Percentiles rank a stretch among this genome's conserved stretches.
Evolutionary conservation across 2,113 vertebrate species (phyloP).

Genomic region (Cavia aperea): DNA sequence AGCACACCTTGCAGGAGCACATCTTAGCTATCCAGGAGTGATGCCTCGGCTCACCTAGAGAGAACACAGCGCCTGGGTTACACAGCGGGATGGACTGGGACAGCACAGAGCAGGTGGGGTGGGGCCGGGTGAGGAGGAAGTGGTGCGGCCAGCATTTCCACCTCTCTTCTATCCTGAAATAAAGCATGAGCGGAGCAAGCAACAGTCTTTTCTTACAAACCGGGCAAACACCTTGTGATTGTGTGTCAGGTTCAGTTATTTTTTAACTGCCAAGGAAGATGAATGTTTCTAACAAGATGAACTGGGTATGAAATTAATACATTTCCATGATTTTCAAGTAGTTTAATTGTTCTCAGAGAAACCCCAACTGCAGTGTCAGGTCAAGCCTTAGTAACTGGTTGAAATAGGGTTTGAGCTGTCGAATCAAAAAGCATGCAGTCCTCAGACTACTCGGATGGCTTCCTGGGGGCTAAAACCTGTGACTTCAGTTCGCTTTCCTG

Average conservation of each 20-base stretch:
- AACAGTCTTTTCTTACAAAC: neutral
- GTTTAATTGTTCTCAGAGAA: slow-evolving; percentile 20
- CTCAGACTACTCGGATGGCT: neutral
- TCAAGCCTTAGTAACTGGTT: slow-evolving; percentile 7
- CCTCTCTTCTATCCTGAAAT: neutral
- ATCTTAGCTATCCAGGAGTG: slow-evolving; percentile 79
- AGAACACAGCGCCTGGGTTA: slow-evolving; percentile 57
- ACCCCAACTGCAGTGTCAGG: neutral
- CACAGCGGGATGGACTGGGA: neutral
- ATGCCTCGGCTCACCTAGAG: slow-evolving; percentile 73
- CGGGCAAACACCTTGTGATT: neutral
- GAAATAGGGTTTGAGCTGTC: slow-evolving; percentile 6
- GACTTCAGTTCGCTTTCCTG: neutral
- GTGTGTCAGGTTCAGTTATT: neutral
- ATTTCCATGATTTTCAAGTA: slow-evolving; percentile 1
- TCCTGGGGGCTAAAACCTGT: neutral
- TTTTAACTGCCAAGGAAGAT: neutral
- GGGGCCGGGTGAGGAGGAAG: neutral
- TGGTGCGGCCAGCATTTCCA: neutral
- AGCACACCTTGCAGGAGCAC: slow-evolving; percentile 82
- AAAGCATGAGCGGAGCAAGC: slow-evolving; percentile 12
- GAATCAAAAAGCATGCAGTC: neutral
- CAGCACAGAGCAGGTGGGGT: neutral
- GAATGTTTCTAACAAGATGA: slow-evolving; percentile 29
- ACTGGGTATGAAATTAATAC: slow-evolving; percentile 24